Evolutionary conservation across 2,797 vertebrate genomes (phyloP).

Genomic region (Myotis myotis): DNA sequence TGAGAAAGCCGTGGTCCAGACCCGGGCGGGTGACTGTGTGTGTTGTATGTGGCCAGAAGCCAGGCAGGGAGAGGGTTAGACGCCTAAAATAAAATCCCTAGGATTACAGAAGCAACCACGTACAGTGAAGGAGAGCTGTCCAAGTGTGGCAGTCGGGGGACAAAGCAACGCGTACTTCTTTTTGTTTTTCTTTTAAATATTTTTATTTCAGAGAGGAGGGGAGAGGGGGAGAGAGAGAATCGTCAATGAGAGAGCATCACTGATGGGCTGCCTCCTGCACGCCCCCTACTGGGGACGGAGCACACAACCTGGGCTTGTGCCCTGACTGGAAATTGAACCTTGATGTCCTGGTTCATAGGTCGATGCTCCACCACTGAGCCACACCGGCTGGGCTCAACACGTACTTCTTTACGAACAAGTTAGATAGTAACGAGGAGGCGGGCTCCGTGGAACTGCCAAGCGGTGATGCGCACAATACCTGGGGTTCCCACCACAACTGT

Average conservation of each 20-base stretch:
- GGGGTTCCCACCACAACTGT: accelerated
- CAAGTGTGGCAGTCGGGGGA: accelerated
- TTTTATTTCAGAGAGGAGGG: no score
- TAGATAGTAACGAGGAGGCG: not conserved
- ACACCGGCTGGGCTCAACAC: no score
- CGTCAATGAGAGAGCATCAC: no score
- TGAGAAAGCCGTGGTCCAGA: not conserved
- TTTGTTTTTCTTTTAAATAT: no score
- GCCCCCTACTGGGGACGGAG: no score
- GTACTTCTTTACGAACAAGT: not conserved
- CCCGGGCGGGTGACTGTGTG: accelerated
- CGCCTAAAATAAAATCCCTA: not conserved
- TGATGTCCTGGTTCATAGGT: no score
- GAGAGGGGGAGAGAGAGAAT: no score
- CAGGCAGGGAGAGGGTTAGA: not conserved
- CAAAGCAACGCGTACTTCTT: accelerated
- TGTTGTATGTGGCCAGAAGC: not conserved
- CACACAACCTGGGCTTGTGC: no score
- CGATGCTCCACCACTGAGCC: no score
- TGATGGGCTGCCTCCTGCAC: no score
- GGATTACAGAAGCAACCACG: not conserved
- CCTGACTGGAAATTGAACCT: no score
- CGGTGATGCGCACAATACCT: no score
- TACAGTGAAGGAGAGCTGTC: not conserved
- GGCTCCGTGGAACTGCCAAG: not conserved